Evolutionary conservation across 2,888 invertebrate species (phyloP), one percentile per base, ranked within the genome.

Genomic region (Xestia rhomboidea): DNA sequence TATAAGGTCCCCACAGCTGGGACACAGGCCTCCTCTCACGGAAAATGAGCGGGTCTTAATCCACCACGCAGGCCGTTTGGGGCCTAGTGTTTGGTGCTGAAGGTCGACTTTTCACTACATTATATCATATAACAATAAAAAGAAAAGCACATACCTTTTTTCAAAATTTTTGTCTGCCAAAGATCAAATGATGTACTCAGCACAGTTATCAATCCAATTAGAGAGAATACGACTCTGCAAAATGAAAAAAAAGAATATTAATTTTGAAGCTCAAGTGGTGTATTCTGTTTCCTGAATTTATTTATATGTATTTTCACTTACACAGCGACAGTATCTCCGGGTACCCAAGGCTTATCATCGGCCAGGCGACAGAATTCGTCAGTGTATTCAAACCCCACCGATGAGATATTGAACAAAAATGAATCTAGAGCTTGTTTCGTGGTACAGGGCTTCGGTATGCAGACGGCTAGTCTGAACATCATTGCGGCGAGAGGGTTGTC

Each of bases 271-370:
- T n/a, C 3, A 15, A n/a, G 2, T 38, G 38, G 38, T n/a, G 2
- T 3, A 63, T 63, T 24, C 13, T n/a, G n/a, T 41, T 4, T 38
- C 24, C 24, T 7, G 27, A 57, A 27, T 63, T 24, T 6, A 63
- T 38, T n/a, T 54, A 5, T 46, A 30, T 30, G 11, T 21, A 44
- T 15, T 38, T 68, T 6, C 51, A 92, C 93, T 93, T 88, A 95
- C 95, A 92, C 86, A 11, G 93, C 93, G 6, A 92, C 89, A 30
- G 92, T 93, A 74, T 94, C 95, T 7, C 88, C 95, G 15, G 92
- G 83, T 3, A 89, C 91, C 91, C 93, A 92, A 44, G 92, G 92
- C 68, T 93, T 94, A 73, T 95, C 95, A 69, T 91, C 82, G 6
- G 92, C 91, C 24, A 95, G 86, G 11, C 95, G 91, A 77, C 94